Conservation (phyloP, 2,113 vertebrate genomes). For the Takifugu bimaculatus region DNA sequence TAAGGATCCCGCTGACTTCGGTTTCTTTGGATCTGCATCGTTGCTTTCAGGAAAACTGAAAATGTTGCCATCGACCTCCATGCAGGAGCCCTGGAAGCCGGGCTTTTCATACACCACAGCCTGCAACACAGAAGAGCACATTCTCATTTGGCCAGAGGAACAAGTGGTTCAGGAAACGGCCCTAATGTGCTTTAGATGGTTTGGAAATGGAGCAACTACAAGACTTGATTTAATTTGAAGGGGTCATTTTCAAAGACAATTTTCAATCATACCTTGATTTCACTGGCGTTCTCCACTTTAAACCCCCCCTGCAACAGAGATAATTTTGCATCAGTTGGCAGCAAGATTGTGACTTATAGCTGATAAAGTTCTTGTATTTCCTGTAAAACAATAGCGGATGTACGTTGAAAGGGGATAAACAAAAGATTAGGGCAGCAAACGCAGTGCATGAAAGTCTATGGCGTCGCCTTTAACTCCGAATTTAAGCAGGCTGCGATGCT, state of each 20-base stretch:
- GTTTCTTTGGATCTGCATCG: constrained; percentile 14
- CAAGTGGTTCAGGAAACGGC: neutral
- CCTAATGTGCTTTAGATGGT: too few relatives aligned
- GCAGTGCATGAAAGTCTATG: too few relatives aligned
- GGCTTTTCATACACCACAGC: constrained; percentile 85
- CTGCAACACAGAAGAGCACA: constrained; percentile 54
- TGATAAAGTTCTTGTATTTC: too few relatives aligned
- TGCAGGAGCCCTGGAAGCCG: constrained; percentile 79
- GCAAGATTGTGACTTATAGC: too few relatives aligned
- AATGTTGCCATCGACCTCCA: constrained; percentile 82
- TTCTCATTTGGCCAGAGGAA: neutral
- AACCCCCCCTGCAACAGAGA: constrained; percentile 81
- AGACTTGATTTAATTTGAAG: neutral
- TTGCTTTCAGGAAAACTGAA: constrained; percentile 62
- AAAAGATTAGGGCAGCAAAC: too few relatives aligned
- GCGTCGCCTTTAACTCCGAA: too few relatives aligned
- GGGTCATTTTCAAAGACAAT: too few relatives aligned
- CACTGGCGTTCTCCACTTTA: constrained; percentile 85
- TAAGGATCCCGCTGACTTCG: constrained; percentile 80
- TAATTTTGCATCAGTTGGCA: neutral
- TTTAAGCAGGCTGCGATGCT: too few relatives aligned
- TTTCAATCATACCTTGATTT: constrained; percentile 81
- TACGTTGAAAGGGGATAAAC: too few relatives aligned
- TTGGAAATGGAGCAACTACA: too few relatives aligned
- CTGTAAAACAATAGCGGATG: too few relatives aligned